Evolutionary conservation across 1,140 invertebrate genomes (phyloP).

Genomic region (Achatina immaculata): DNA sequence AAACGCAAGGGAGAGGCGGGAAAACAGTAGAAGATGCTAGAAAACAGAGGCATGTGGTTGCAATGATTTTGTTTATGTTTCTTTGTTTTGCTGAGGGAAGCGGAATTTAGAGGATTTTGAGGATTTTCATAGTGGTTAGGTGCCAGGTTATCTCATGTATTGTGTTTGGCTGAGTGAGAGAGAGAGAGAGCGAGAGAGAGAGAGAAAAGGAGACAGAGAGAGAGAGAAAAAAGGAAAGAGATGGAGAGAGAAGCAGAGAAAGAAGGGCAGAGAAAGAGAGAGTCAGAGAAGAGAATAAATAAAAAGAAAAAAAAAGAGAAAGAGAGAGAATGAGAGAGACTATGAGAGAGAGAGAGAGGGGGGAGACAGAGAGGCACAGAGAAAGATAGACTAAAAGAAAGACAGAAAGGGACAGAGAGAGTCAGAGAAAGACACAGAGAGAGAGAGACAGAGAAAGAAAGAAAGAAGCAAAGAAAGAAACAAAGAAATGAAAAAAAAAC

Average conservation of each 20-base stretch:
- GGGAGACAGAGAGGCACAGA: not conserved
- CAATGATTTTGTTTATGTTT: no score
- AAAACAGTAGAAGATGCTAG: no score
- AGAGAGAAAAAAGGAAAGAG: not conserved
- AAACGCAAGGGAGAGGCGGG: no score
- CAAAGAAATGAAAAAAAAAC: not conserved
- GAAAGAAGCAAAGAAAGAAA: not conserved
- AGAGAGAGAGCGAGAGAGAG: not conserved
- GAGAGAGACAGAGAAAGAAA: not conserved
- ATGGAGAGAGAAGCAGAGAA: not conserved
- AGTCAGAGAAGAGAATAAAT: not conserved
- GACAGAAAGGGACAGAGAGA: not conserved
- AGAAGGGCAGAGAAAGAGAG: not conserved
- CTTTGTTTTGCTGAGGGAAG: no score
- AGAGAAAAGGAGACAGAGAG: not conserved
- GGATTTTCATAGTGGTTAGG: no score
- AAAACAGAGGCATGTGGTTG: no score
- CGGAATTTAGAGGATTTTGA: no score
- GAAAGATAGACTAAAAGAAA: not conserved
- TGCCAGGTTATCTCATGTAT: no score
- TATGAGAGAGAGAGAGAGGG: not conserved
- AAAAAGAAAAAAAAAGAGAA: not conserved
- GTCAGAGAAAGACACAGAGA: not conserved
- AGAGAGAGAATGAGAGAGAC: constrained; percentile 3
- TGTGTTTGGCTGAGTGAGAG: no score